A percentile compares a stretch with the other conserved stretches of the same genome.
Conservation (phyloP, 2,888 invertebrate genomes). For the Bellardia pandia region DNA sequence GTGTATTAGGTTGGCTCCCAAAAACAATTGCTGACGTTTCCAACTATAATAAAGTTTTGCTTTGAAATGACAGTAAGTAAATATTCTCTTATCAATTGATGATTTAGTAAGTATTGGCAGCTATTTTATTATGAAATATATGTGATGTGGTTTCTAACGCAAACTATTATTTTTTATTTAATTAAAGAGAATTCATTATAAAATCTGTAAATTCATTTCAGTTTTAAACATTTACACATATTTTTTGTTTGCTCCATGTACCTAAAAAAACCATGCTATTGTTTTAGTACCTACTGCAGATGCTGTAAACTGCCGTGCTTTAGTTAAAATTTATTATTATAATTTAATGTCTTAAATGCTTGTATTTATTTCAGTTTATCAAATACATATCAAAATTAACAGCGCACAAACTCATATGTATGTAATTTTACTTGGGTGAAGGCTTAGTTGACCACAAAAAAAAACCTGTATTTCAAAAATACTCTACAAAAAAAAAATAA, state of each 20-base stretch:
- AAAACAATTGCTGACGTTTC: no score
- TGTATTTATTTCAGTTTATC: slow-evolving; percentile 38
- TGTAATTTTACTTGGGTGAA: slow-evolving; percentile 26
- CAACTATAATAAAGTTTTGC: not conserved
- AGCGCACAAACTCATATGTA: not conserved
- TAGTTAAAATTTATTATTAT: slow-evolving; percentile 24
- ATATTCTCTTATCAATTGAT: no score
- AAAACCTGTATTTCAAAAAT: slow-evolving; percentile 43
- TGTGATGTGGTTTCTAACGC: no score
- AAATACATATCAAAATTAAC: slow-evolving; percentile 32
- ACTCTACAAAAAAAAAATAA: slow-evolving; percentile 20
- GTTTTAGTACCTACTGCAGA: no score
- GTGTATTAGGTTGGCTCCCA: no score
- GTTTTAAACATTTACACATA: not conserved
- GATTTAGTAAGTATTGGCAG: not conserved
- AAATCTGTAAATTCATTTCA: not conserved
- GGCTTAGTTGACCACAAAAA: slow-evolving; percentile 49
- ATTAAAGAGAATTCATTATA: no score
- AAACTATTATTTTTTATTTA: no score
- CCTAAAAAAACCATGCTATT: no score
- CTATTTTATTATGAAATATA: not conserved
- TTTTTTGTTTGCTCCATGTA: no score
- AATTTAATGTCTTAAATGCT: slow-evolving; percentile 35
- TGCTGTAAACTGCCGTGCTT: not conserved
- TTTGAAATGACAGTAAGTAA: no score